phyloP scores from a whole-genome alignment of 37 sponge, comb jelly and placozoan genomes.

The Eunapius fragilis region DNA sequence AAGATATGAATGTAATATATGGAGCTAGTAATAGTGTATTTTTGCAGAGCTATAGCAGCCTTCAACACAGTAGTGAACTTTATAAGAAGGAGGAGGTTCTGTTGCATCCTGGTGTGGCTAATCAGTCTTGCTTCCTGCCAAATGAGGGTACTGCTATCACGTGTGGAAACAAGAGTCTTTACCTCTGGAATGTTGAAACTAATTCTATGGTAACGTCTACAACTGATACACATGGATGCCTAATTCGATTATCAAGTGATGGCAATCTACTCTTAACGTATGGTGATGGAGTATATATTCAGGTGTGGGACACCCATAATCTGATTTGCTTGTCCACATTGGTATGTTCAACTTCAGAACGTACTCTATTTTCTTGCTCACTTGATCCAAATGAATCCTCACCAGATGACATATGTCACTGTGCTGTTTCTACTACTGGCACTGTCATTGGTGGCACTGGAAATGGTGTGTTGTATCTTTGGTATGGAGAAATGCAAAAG shows the following conservation, averaged over 20 bases:
- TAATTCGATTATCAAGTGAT: constrained; percentile 26
- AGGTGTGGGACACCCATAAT: constrained; percentile 12
- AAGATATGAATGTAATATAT: neutral
- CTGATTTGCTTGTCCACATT: no score
- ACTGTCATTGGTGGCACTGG: constrained; percentile 43
- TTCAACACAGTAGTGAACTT: neutral
- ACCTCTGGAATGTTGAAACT: neutral
- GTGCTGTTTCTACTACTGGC: constrained; percentile 32
- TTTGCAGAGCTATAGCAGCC: neutral
- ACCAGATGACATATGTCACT: constrained; percentile 19
- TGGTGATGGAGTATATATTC: constrained; percentile 30
- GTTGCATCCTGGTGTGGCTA: constrained; percentile 8
- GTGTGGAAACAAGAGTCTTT: constrained; percentile 16
- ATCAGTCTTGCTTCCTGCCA: neutral
- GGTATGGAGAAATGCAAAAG: constrained; percentile 23
- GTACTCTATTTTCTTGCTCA: no score
- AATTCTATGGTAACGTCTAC: neutral
- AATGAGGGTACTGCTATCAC: constrained; percentile 6
- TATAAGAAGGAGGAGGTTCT: neutral
- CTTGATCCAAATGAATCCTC: constrained; percentile 24
- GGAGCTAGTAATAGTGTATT: neutral
- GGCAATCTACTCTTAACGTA: constrained; percentile 22
- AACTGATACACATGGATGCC: neutral
- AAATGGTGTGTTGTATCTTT: constrained; percentile 14
- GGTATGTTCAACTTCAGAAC: no score